A percentile compares a stretch with the other conserved stretches of the same genome.
Conservation (phyloP, 2,797 vertebrate species). For the Sebastes hubbsi region DNA sequence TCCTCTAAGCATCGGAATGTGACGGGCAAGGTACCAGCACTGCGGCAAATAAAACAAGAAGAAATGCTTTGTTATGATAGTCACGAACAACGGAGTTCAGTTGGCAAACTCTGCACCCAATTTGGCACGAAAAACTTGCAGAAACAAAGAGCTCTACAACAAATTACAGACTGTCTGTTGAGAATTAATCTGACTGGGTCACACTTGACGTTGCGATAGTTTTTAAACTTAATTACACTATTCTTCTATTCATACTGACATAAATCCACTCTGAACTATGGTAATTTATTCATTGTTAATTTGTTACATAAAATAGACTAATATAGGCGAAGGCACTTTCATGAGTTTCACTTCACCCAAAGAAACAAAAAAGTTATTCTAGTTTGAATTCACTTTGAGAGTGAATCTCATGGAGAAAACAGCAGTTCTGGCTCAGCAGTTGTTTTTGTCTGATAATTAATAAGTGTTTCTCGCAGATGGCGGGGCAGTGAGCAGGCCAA, state of each 20-base stretch:
- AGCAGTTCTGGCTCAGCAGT: slow-evolving; percentile 17
- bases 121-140: background rate
- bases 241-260: slow-evolving; percentile 11
- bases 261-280: background rate
- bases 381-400: background rate
- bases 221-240: background rate
- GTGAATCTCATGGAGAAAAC: background rate
- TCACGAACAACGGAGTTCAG: background rate
- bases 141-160: background rate
- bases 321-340: background rate
- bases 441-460: slow-evolving; percentile 35
- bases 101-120: background rate
- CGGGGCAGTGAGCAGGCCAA: background rate
- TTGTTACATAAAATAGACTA: background rate
- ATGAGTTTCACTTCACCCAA: background rate
- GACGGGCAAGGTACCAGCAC: slow-evolving; percentile 96
- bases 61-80: background rate
- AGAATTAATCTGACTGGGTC: slow-evolving; percentile 8
- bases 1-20: slow-evolving; percentile 98
- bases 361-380: background rate
- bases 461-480: slow-evolving; percentile 10
- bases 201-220: background rate
- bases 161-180: background rate
- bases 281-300: background rate
- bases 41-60: slow-evolving; percentile 47